Conservation (phyloP, 2,113 vertebrate species). For the Scopus umbretta region DNA sequence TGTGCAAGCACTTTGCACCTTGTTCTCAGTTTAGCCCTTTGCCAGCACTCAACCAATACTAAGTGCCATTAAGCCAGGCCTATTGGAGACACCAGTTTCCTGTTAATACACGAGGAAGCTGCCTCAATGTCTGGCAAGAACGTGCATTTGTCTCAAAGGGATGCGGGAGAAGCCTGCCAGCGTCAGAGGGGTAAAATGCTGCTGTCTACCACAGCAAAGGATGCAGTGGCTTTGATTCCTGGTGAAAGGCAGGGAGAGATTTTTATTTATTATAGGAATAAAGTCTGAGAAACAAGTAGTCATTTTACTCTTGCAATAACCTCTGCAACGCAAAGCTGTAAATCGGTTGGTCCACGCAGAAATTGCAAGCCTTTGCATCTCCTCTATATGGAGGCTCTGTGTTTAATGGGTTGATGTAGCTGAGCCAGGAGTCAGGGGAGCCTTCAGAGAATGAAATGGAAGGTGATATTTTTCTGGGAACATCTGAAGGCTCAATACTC, state of each 20-base stretch:
- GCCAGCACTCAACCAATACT: not conserved
- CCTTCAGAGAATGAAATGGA: not conserved
- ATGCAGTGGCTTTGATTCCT: not conserved
- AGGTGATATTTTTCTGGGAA: not conserved
- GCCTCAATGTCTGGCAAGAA: not conserved
- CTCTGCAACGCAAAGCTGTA: not conserved
- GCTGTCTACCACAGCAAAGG: not conserved
- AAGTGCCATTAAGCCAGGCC: not conserved
- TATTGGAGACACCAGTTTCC: not conserved
- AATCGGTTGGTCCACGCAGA: not conserved
- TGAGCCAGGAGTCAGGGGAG: not conserved
- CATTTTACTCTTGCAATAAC: not conserved
- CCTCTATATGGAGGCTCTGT: not conserved
- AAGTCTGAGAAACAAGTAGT: not conserved
- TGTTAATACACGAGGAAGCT: not conserved
- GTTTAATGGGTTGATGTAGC: not conserved
- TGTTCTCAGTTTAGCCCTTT: not conserved
- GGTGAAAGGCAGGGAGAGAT: not conserved
- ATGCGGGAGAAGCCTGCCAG: not conserved
- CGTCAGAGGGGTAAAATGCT: not conserved
- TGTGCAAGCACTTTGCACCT: not conserved
- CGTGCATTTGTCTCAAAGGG: not conserved
- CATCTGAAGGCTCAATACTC: not conserved
- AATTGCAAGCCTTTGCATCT: not conserved
- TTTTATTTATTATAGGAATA: not conserved